Percentiles rank a stretch among this genome's conserved stretches.
phyloP scores from a whole-genome alignment of 1,140 invertebrate genomes.

The Rhagoletis zephyria region DNA sequence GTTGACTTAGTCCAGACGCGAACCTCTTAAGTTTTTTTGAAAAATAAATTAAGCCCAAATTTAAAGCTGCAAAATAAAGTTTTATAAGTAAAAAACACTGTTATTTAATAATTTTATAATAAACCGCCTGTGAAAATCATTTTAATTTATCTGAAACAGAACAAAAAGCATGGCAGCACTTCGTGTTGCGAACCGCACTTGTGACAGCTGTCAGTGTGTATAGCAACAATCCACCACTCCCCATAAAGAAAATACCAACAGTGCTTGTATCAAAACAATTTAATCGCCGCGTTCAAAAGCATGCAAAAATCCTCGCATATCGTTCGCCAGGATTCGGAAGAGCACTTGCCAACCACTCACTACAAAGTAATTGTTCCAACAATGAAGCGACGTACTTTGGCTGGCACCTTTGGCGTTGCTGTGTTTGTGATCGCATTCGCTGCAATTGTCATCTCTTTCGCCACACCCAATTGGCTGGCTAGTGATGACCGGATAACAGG shows the following conservation, averaged over 20 bases:
- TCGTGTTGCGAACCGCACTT: background rate
- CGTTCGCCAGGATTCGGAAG: slow-evolving; percentile 71
- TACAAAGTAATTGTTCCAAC: slow-evolving; percentile 61
- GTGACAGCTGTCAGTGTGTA: background rate
- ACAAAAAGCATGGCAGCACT: background rate
- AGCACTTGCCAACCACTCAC: slow-evolving; percentile 64
- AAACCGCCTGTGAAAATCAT: too few species aligned
- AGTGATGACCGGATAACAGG: slow-evolving; percentile 88
- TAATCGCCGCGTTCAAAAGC: slow-evolving; percentile 58
- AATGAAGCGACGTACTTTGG: slow-evolving; percentile 85
- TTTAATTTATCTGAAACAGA: too few species aligned
- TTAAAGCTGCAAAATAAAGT: too few species aligned
- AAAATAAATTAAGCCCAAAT: too few species aligned
- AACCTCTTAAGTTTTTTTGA: background rate
- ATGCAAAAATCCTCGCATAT: slow-evolving; percentile 71
- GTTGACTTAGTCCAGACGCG: background rate
- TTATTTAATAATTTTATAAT: too few species aligned
- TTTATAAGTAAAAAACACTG: too few species aligned
- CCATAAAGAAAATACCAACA: slow-evolving; percentile 35
- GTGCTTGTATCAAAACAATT: slow-evolving; percentile 34
- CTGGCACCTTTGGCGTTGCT: slow-evolving; percentile 85
- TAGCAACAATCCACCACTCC: slow-evolving; percentile 43
- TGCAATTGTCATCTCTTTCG: slow-evolving; percentile 85
- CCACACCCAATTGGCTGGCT: slow-evolving; percentile 89
- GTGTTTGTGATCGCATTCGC: slow-evolving; percentile 85